Conservation (phyloP, 1,140 invertebrate genomes). For the Palaemon carinicauda region DNA sequence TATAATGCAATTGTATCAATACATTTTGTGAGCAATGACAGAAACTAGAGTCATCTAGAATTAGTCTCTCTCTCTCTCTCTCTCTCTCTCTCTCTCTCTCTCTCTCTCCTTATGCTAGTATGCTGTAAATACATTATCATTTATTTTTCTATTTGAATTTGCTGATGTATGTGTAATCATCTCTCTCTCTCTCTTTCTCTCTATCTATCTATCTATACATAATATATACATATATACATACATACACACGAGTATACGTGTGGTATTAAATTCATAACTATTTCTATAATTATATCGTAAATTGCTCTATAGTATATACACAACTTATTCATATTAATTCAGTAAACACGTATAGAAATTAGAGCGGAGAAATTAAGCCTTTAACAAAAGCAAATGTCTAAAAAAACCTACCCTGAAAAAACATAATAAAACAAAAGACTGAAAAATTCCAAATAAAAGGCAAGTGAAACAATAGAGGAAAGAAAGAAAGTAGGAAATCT, state of each 20-base stretch:
- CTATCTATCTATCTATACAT: too few relatives aligned
- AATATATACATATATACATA: too few relatives aligned
- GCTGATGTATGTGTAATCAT: too few relatives aligned
- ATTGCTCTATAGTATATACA: too few relatives aligned
- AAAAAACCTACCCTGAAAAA: too few relatives aligned
- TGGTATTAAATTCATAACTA: too few relatives aligned
- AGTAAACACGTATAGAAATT: neutral
- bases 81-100: conserved; percentile 16
- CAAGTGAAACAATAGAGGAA: neutral
- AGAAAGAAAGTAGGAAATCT: neutral
- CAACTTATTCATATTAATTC: too few relatives aligned
- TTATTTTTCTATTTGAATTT: neutral
- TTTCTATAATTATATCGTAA: too few relatives aligned
- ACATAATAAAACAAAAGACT: neutral
- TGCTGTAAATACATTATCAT: neutral
- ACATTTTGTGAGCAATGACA: too few relatives aligned
- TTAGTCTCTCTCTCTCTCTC: conserved; percentile 13
- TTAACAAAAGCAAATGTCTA: neutral
- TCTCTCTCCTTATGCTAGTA: neutral
- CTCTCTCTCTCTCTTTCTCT: too few relatives aligned
- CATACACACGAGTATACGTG: too few relatives aligned
- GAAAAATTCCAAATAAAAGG: neutral
- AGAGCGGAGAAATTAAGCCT: neutral
- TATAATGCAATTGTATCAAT: too few relatives aligned
- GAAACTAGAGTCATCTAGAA: neutral